These are phyloP conservation scores for Drosophila buzzatii DNA, from an alignment of 2,888 invertebrate genomes.

Conservation along the genomic window DNA sequence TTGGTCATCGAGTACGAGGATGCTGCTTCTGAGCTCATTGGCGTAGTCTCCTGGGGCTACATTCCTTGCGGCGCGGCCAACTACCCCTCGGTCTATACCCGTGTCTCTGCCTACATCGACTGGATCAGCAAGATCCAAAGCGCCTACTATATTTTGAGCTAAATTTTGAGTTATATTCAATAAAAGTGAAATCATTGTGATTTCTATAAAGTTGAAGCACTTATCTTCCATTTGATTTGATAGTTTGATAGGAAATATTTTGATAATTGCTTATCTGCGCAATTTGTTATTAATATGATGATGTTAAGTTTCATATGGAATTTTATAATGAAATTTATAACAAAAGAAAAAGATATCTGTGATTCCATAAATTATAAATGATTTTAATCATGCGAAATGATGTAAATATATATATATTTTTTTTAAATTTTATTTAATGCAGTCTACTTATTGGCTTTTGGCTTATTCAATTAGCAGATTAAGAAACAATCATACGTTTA, in stretches of 20 bases:
- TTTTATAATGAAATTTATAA: neutral
- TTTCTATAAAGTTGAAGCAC: neutral
- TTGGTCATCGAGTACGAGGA: constrained; percentile 68
- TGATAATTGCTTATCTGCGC: neutral
- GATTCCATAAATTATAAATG: neutral
- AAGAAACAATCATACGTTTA: neutral
- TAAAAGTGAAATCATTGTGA: constrained; percentile 19
- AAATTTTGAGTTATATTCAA: constrained; percentile 30
- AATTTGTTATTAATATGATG: neutral
- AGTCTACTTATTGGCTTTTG: neutral
- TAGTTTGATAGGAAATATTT: neutral
- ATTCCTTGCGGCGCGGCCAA: constrained; percentile 85
- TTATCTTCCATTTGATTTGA: neutral
- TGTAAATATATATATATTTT: too few relatives aligned
- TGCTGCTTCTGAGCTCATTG: constrained; percentile 80
- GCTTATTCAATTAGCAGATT: too few relatives aligned
- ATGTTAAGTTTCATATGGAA: neutral
- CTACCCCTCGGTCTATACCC: constrained; percentile 85
- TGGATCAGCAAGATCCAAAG: constrained; percentile 81
- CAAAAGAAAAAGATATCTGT: neutral
- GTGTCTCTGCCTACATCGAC: constrained; percentile 84
- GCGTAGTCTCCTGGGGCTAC: constrained; percentile 86
- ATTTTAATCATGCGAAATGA: neutral
- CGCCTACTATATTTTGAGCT: constrained; percentile 69
- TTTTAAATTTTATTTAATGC: neutral